Base-by-base conservation (phyloP, 2,888 invertebrate species). In the Acanthopleura granulata region DNA sequence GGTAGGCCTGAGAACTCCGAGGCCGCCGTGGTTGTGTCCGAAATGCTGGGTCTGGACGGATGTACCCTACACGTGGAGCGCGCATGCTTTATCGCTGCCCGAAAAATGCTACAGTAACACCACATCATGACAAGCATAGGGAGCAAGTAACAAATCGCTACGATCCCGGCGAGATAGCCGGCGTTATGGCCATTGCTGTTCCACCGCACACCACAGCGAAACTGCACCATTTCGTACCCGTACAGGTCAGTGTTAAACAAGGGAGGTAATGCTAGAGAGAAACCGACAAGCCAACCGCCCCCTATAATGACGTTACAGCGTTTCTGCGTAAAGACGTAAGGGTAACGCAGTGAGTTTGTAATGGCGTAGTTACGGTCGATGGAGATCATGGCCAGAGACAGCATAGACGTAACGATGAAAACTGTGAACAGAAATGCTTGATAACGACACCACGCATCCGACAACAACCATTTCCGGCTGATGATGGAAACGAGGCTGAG, bases 301-400 rank as follows among this genome's bases (percentile, higher is more conserved):
- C 76, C 78, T 6, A 83, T 82, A 14, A 82, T 62, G 14, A 78
- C 70, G 62, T 80, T 77, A 51, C 82, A 82, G 12, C 82, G 76
- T 4, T 76, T 70, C 71, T 82, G 83, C 16, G 84, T 83, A 72
- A 83, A 85, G 16, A 85, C 80, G 74, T 80, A 81, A 18, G 83
- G 83, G 74, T 85, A 85, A 49, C 84, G 77, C 0, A 85, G 78
- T 0, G 84, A 84, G 75, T 84, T 82, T 76, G 82, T 81, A 49
- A 85, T 85, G 72, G 85, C 84, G 78, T 84, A 85, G 76, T 84
- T 82, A 27, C 84, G 77, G 76, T 85, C 85, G 27, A 85, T 74
- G 40, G 85, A 82, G 62, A 85, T 84, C 16, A 79, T 77, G 50
- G 83, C 77, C 4, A 85, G 77, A 1, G 80, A 79, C 29, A 83